These are phyloP conservation scores for Caretta caretta DNA, from an alignment of 2,113 vertebrate species.

Conservation along the genomic window DNA sequence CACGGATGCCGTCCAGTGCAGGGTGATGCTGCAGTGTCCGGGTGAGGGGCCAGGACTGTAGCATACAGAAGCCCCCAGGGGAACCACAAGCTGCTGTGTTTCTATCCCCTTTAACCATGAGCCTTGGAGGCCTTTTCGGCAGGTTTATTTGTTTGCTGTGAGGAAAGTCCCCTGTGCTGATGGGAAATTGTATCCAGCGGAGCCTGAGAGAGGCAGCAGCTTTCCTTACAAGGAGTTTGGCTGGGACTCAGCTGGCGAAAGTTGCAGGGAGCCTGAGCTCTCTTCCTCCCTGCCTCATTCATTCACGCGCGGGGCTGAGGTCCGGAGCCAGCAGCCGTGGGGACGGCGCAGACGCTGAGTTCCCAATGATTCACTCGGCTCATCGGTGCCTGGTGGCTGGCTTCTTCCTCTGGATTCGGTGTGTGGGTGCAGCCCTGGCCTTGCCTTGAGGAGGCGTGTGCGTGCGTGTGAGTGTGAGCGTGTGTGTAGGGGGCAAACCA, in stretches of 20 bases:
- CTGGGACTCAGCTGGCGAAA: conserved; percentile 34
- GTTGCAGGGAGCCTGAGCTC: not conserved
- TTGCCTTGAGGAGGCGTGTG: not conserved
- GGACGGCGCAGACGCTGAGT: not conserved
- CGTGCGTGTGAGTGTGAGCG: not conserved
- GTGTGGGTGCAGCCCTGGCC: not conserved
- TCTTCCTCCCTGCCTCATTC: conserved; percentile 60
- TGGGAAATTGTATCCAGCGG: conserved; percentile 37
- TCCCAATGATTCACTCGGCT: not conserved
- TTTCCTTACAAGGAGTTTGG: conserved; percentile 84
- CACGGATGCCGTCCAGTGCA: not conserved
- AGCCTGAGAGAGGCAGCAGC: conserved; percentile 46
- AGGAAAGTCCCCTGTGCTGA: conserved; percentile 6
- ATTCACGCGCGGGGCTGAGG: conserved; percentile 8
- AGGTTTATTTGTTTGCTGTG: not conserved
- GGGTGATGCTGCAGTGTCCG: not conserved
- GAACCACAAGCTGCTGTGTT: not conserved
- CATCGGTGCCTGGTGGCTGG: not conserved
- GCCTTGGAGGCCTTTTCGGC: not conserved
- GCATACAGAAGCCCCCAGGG: not conserved
- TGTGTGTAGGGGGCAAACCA: not conserved
- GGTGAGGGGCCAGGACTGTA: not conserved
- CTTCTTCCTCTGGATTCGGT: not conserved
- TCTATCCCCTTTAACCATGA: not conserved
- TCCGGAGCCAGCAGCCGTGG: not conserved